Base-by-base conservation (phyloP, 1,140 invertebrate species). In the Drosophila pandora region DNA sequence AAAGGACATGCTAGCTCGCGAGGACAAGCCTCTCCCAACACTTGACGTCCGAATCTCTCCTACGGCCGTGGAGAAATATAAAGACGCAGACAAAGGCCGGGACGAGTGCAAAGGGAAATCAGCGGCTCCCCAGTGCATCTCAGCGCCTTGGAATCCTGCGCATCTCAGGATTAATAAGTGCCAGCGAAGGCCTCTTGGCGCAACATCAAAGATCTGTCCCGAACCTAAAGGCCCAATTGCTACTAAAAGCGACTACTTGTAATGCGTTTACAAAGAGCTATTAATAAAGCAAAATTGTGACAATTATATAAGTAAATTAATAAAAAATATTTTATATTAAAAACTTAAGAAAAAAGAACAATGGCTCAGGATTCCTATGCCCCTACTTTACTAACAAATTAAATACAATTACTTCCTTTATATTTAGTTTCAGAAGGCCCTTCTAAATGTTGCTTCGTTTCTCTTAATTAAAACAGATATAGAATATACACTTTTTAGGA, bases 131-230 rank as follows among this genome's bases (percentile, higher is more conserved):
- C 47, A 65, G 57, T 56, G 76, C 76, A 78, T 79, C 61, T 49
- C 70, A 56, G 45, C 23, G 25, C 37, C 23, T 21, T 32, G 30
- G 50, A 30, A 47, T 37, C 7, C 22, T 22, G 34, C 21, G 43
- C 32, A 22, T 49, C 52, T 57, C 67, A 12, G 25, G 52, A 21
- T 25, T 57, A 32, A 47, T 12, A 69, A 49, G 53, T 49, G 43
- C 63, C 32, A 5, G 9, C 22, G 25, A 17, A 13, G 13, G 13
- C 50, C 30, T 9, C 30, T 30, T 53, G 50, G 28, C 12, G 57
- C 55, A 47, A 80, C 81, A 84, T 76, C 79, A 84, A 81, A 77
- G 81, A 73, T 61, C 48, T 77, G 50, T 47, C 62, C 57, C 63
- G 32, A 13, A 25, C 25, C 25, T 69, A 49, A 70, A 32, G 43